These are phyloP conservation scores for Philotrypesis tridentata DNA, from an alignment of 1,140 invertebrate genomes.

Conservation along the genomic window DNA sequence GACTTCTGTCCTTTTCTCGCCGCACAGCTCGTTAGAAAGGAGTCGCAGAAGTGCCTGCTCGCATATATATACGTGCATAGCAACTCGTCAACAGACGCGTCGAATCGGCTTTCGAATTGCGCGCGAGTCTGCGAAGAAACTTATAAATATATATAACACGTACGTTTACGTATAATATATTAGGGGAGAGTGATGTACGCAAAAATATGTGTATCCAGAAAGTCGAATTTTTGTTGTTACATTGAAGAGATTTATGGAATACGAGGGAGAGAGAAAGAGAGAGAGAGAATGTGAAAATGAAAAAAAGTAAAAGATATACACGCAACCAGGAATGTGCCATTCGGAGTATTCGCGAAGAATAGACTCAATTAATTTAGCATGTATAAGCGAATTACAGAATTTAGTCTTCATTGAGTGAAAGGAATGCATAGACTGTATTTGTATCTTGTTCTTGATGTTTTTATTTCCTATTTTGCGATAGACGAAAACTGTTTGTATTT, in stretches of 20 bases:
- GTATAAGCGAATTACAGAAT: conserved; percentile 18
- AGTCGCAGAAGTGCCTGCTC: conserved; percentile 7
- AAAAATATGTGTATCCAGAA: neutral
- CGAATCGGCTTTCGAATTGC: conserved; percentile 39
- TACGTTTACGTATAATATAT: neutral
- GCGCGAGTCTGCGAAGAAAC: neutral
- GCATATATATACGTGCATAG: neutral
- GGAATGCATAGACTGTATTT: conserved; percentile 17
- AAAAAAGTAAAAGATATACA: neutral
- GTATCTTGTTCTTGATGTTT: conserved; percentile 4
- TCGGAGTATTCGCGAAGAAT: conserved; percentile 43
- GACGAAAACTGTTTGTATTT: conserved; percentile 27
- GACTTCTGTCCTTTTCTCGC: conserved; percentile 22
- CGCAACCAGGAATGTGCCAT: conserved; percentile 48
- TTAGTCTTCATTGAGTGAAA: conserved; percentile 43
- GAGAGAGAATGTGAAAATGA: neutral
- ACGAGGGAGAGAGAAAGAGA: too few species aligned
- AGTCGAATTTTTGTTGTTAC: neutral
- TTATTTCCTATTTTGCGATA: neutral
- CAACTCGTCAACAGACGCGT: conserved; percentile 2
- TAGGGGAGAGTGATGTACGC: neutral
- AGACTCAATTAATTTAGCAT: conserved; percentile 35
- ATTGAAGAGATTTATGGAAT: conserved; percentile 15
- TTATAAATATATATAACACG: conserved; percentile 1
- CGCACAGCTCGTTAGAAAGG: conserved; percentile 41